Evolutionary conservation across 1,140 invertebrate genomes (phyloP).

Genomic region (Penaeus japonicus): DNA sequence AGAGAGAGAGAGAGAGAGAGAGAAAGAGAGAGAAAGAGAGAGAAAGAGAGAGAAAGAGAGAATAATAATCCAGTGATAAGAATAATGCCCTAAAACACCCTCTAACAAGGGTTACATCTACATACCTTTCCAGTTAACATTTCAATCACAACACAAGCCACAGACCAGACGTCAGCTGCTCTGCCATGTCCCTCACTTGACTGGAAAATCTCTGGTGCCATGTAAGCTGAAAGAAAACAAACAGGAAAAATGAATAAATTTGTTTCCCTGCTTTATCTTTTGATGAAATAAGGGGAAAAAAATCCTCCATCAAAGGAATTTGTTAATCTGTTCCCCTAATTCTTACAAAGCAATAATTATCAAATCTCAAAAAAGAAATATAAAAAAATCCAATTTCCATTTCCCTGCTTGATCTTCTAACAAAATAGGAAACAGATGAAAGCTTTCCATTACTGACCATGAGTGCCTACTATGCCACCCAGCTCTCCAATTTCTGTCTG

Average conservation of each 20-base stretch:
- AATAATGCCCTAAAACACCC: background rate
- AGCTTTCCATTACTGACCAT: conserved; percentile 67
- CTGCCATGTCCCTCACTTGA: conserved; percentile 78
- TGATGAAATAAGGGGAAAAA: too few relatives aligned
- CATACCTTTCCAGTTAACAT: conserved; percentile 85
- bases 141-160: conserved; percentile 88
- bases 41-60: background rate
- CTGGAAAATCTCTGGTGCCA: conserved; percentile 86
- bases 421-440: background rate
- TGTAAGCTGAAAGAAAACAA: conserved; percentile 73
- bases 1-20: background rate
- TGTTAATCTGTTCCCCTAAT: too few relatives aligned
- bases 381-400: background rate
- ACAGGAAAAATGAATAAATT: background rate
- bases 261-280: background rate
- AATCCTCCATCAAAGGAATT: too few relatives aligned
- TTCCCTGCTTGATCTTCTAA: background rate
- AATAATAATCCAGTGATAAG: background rate
- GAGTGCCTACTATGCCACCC: conserved; percentile 85
- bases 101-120: background rate
- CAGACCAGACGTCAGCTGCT: conserved; percentile 89
- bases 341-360: too few relatives aligned
- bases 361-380: background rate
- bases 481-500: conserved; percentile 86
- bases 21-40: background rate